Conservation (phyloP, 2,888 invertebrate genomes). For the Callyntrura sp. region DNA sequence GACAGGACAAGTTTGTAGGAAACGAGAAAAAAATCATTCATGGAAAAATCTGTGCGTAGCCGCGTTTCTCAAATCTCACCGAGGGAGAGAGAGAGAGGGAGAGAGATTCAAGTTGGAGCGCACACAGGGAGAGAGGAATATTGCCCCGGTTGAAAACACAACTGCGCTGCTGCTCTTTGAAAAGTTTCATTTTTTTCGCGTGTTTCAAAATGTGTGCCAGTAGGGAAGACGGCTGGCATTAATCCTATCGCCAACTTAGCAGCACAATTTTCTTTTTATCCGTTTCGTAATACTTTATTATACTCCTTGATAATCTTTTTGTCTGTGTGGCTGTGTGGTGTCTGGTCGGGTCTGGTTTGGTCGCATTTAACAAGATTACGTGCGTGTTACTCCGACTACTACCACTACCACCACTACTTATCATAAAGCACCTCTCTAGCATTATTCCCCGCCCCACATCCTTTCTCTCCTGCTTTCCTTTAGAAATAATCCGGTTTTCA, state of each 20-base stretch:
- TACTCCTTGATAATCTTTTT: slow-evolving; percentile 27
- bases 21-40: slow-evolving; percentile 11
- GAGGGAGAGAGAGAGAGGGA: no score
- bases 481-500: slow-evolving; percentile 63
- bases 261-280: background rate
- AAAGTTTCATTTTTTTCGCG: background rate
- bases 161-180: background rate
- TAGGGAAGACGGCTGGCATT: background rate
- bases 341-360: no score
- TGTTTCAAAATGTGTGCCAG: slow-evolving; percentile 28
- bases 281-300: slow-evolving; percentile 30
- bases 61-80: no score
- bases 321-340: background rate
- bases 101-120: no score
- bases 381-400: slow-evolving; percentile 1
- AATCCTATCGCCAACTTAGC: no score
- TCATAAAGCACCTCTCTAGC: slow-evolving; percentile 51
- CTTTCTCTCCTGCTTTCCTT: slow-evolving; percentile 57
- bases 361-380: slow-evolving; percentile 42
- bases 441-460: slow-evolving; percentile 62
- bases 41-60: slow-evolving; percentile 40
- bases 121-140: no score
- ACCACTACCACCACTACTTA: background rate
- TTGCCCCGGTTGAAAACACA: no score
- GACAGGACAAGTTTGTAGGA: slow-evolving; percentile 62